Conservation (phyloP, 2,113 vertebrate genomes). For the Brachypteracias leptosomus region DNA sequence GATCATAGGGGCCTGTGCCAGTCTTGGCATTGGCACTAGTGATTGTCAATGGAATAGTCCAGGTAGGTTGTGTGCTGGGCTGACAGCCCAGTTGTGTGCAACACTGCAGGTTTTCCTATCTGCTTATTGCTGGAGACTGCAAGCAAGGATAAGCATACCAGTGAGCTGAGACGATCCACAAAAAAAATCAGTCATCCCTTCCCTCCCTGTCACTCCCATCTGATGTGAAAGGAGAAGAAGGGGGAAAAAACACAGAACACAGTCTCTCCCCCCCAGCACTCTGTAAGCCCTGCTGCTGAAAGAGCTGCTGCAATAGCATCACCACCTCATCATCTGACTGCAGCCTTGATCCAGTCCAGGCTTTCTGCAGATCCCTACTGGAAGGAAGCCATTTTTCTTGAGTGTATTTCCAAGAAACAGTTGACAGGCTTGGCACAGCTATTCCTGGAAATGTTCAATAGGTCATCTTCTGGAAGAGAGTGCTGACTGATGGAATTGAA, state of each 20-base stretch:
- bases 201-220: accelerated
- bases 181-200: not conserved
- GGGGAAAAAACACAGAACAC: not conserved
- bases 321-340: not conserved
- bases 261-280: too few relatives aligned
- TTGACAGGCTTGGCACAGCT: conserved; percentile 81
- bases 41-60: not conserved
- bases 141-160: not conserved
- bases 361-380: conserved; percentile 75
- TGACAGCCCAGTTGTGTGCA: not conserved
- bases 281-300: accelerated
- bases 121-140: not conserved
- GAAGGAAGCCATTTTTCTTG: conserved; percentile 78
- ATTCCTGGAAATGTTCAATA: conserved; percentile 89
- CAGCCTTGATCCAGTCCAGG: conserved; percentile 73
- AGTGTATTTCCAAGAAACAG: conserved; percentile 88
- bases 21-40: not conserved
- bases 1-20: accelerated
- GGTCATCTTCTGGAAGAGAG: conserved; percentile 82
- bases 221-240: not conserved
- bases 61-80: not conserved
- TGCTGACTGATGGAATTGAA: conserved; percentile 71
- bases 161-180: not conserved
- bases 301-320: not conserved
- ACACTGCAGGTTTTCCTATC: not conserved